Percentiles rank a stretch among this genome's conserved stretches.
Conservation (phyloP, 2,113 vertebrate species). For the Hippocampus zosterae region DNA sequence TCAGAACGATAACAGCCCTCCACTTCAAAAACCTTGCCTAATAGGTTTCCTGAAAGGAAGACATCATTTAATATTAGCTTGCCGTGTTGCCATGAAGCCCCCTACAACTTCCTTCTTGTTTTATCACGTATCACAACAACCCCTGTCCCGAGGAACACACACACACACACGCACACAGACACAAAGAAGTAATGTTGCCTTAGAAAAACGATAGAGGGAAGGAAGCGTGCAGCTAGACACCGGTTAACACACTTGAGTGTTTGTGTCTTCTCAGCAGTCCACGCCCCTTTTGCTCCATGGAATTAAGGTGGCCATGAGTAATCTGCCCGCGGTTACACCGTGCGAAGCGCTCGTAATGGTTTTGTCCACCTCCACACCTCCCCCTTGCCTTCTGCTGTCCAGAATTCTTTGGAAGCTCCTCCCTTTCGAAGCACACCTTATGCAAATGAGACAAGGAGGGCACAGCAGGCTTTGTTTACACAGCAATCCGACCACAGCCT, state of each 20-base stretch:
- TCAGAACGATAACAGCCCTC: slow-evolving; percentile 12
- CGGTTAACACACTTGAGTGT: slow-evolving; percentile 27
- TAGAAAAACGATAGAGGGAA: slow-evolving; percentile 7
- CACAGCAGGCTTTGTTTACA: slow-evolving; percentile 75
- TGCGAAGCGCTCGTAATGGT: slow-evolving; percentile 66
- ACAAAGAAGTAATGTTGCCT: slow-evolving; percentile 13
- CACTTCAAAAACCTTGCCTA: background rate
- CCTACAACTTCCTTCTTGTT: slow-evolving; percentile 72
- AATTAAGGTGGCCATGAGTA: slow-evolving; percentile 53
- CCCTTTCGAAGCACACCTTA: slow-evolving; percentile 76
- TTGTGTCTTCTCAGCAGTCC: slow-evolving; percentile 43
- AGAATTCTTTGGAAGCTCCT: slow-evolving; percentile 55
- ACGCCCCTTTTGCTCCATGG: slow-evolving; percentile 42
- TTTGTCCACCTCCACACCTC: slow-evolving; percentile 63
- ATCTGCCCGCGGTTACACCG: slow-evolving; percentile 52
- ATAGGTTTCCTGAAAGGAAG: slow-evolving; percentile 18
- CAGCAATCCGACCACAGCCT: slow-evolving; percentile 59
- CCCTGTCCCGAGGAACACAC: background rate
- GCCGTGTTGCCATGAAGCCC: slow-evolving; percentile 16
- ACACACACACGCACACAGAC: no score
- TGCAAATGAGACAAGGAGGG: slow-evolving; percentile 70
- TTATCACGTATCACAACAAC: slow-evolving; percentile 6
- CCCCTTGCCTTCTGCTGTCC: slow-evolving; percentile 37
- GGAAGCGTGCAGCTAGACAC: slow-evolving; percentile 9
- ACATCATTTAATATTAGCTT: slow-evolving; percentile 28